Evolutionary conservation across 2,113 vertebrate genomes (phyloP).

Genomic region (Mandrillus leucophaeus): DNA sequence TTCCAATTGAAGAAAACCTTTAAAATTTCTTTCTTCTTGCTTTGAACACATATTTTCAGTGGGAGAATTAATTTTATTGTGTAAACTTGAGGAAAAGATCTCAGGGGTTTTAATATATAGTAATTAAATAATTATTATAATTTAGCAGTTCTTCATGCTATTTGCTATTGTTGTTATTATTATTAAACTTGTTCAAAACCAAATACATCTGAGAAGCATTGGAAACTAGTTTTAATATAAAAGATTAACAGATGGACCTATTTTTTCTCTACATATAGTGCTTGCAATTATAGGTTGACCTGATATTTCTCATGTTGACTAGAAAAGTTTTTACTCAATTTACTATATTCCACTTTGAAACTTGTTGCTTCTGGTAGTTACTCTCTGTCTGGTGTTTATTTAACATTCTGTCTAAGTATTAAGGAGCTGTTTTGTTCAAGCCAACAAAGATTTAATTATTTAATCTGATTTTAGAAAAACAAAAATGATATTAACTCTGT

Average conservation of each 20-base stretch:
- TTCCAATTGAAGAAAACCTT: background rate
- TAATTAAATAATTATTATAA: background rate
- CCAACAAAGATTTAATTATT: background rate
- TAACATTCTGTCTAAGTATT: background rate
- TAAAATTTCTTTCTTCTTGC: background rate
- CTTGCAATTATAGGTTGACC: background rate
- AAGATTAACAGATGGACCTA: background rate
- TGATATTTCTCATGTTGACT: background rate
- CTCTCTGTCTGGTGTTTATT: background rate
- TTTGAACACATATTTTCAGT: background rate
- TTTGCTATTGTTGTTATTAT: background rate
- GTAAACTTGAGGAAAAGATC: background rate
- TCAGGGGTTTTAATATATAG: background rate
- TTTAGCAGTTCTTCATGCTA: background rate
- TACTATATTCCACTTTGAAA: background rate
- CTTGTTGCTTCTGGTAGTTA: constrained; percentile 23
- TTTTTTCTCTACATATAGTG: background rate
- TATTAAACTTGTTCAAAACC: background rate
- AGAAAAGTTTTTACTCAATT: background rate
- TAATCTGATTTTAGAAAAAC: background rate
- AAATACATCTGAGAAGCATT: background rate
- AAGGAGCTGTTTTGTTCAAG: background rate
- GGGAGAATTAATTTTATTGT: background rate
- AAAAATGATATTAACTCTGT: background rate
- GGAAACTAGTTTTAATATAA: background rate